Percentiles rank a stretch among this genome's conserved stretches.
These are phyloP conservation scores for Origma solitaria DNA, from an alignment of 2,113 vertebrate species.

Conservation along the genomic window DNA sequence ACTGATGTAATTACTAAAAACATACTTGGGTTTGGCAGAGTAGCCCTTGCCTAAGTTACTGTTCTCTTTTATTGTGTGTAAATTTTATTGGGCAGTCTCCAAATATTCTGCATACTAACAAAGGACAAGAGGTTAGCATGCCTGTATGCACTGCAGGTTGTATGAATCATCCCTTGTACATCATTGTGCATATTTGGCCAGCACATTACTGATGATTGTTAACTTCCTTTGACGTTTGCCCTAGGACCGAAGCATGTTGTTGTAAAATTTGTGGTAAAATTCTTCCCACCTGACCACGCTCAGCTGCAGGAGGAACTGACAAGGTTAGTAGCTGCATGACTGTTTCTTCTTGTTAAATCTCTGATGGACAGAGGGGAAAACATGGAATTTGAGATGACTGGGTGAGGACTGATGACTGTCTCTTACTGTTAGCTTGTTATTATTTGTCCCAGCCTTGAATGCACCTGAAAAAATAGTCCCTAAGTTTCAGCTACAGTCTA, in stretches of 20 bases:
- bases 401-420: neutral
- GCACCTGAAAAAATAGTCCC: neutral
- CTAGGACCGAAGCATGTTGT: conserved; percentile 89
- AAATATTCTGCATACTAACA: neutral
- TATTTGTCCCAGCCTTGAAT: neutral
- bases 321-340: conserved; percentile 75
- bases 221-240: neutral
- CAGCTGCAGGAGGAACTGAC: conserved; percentile 97
- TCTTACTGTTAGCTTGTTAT: neutral
- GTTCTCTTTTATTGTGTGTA: neutral
- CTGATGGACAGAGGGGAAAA: neutral
- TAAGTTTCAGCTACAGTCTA: neutral
- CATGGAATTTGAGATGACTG: neutral
- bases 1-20: neutral
- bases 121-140: neutral
- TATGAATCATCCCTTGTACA: neutral
- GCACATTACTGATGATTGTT: neutral
- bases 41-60: neutral
- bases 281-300: conserved; percentile 93
- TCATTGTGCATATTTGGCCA: neutral
- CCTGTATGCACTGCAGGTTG: neutral
- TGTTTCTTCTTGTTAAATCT: neutral
- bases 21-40: neutral
- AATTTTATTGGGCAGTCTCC: neutral
- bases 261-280: conserved; percentile 95